phyloP scores from a whole-genome alignment of 2,888 invertebrate species.

The Microctonus aethiopoides region DNA sequence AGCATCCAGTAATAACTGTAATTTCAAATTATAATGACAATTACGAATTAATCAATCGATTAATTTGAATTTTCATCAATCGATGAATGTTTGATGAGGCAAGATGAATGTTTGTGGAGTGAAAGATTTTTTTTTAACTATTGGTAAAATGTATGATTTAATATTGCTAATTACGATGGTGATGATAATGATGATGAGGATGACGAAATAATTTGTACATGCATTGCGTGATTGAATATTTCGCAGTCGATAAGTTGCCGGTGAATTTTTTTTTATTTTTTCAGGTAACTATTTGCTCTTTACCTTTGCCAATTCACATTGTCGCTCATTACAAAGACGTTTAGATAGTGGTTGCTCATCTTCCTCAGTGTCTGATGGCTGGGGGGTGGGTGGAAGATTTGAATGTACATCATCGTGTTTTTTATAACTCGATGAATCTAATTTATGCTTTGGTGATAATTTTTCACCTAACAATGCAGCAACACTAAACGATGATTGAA shows the following conservation, averaged over 20 bases:
- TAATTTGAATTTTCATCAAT: background rate
- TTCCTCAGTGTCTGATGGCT: slow-evolving; percentile 88
- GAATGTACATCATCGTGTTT: slow-evolving; percentile 31
- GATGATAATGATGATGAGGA: too few relatives aligned
- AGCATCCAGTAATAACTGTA: slow-evolving; percentile 68
- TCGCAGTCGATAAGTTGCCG: slow-evolving; percentile 4
- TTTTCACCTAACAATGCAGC: slow-evolving; percentile 62
- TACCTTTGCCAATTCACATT: slow-evolving; percentile 71
- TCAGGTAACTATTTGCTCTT: slow-evolving; percentile 35
- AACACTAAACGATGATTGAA: slow-evolving; percentile 62
- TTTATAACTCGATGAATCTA: background rate
- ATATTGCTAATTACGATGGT: too few relatives aligned
- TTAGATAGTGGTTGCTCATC: slow-evolving; percentile 71
- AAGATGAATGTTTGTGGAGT: slow-evolving; percentile 17
- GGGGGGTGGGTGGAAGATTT: slow-evolving; percentile 75
- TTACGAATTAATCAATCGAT: background rate
- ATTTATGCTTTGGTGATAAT: slow-evolving; percentile 40
- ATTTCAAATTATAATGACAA: slow-evolving; percentile 24
- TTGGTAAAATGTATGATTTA: background rate
- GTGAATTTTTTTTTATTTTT: too few relatives aligned
- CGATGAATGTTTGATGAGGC: background rate
- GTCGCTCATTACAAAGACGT: slow-evolving; percentile 68
- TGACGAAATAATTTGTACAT: too few relatives aligned
- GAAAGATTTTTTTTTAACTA: background rate
- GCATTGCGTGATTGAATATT: too few relatives aligned